These are phyloP conservation scores for Hydrochoerus hydrochaeris DNA, from an alignment of 2,113 vertebrate genomes.

Conservation along the genomic window DNA sequence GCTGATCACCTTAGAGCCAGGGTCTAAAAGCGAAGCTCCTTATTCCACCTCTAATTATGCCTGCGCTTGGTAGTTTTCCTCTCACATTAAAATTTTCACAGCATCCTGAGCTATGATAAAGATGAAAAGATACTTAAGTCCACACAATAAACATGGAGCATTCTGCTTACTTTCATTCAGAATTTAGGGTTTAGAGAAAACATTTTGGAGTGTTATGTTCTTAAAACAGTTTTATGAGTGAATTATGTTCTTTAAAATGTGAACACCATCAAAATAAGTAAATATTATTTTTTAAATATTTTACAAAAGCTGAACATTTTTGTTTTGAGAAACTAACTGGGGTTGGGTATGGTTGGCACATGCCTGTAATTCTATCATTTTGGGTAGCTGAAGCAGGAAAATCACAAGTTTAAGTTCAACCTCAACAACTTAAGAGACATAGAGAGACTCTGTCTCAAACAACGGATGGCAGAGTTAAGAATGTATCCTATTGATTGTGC, in stretches of 20 bases:
- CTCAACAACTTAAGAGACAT: background rate
- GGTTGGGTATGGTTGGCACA: background rate
- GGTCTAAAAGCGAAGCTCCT: background rate
- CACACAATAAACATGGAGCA: background rate
- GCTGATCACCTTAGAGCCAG: background rate
- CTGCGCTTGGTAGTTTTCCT: background rate
- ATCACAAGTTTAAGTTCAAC: background rate
- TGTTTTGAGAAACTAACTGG: constrained; percentile 21
- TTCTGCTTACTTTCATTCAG: background rate
- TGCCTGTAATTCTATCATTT: background rate
- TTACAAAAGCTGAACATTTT: constrained; percentile 15
- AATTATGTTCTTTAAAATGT: background rate
- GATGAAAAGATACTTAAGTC: background rate
- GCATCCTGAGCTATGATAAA: background rate
- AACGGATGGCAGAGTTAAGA: background rate
- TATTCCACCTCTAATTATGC: background rate
- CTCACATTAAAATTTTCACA: background rate
- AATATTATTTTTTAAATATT: background rate
- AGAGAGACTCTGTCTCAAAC: background rate
- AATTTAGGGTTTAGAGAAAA: background rate
- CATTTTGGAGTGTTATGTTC: background rate
- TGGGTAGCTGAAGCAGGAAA: background rate
- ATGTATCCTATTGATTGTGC: background rate
- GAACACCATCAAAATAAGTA: background rate
- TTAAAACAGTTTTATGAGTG: background rate